Evolutionary conservation across 2,113 vertebrate genomes (phyloP).

Genomic region (Physeter macrocephalus): DNA sequence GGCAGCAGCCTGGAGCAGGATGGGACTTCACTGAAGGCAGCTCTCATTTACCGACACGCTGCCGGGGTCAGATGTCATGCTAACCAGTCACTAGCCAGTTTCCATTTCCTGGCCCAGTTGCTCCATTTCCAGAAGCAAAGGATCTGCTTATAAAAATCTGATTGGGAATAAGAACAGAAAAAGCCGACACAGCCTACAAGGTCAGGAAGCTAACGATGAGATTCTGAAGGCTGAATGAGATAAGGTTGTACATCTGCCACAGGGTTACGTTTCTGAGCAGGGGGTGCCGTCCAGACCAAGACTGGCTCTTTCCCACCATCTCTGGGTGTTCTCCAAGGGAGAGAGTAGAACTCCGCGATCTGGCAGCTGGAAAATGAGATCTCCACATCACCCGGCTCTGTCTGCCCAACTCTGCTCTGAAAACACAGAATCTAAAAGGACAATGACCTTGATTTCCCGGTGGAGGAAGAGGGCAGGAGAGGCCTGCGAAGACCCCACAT

Average conservation of each 20-base stretch:
- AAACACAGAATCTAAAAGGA: neutral
- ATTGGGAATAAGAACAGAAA: neutral
- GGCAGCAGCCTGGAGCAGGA: neutral
- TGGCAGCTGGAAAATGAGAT: neutral
- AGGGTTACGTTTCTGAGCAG: neutral
- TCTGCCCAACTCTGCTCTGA: neutral
- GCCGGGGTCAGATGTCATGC: neutral
- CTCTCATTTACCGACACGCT: fast-evolving
- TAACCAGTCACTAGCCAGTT: neutral
- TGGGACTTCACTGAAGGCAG: neutral
- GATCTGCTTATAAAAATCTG: neutral
- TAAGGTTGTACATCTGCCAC: fast-evolving
- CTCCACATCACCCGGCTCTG: neutral
- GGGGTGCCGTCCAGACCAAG: neutral
- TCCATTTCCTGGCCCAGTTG: neutral
- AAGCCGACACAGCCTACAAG: neutral
- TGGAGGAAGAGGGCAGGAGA: no score
- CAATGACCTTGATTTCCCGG: neutral
- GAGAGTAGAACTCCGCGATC: fast-evolving
- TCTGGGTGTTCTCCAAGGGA: neutral
- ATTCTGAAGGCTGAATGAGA: neutral
- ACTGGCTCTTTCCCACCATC: neutral
- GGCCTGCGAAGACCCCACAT: neutral
- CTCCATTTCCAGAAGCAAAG: neutral
- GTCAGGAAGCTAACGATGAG: no score